A percentile compares a stretch with the other conserved stretches of the same genome.
These are phyloP conservation scores for Micromussa lordhowensis DNA, from an alignment of 92 coral and sea anemone species.

Conservation along the genomic window DNA sequence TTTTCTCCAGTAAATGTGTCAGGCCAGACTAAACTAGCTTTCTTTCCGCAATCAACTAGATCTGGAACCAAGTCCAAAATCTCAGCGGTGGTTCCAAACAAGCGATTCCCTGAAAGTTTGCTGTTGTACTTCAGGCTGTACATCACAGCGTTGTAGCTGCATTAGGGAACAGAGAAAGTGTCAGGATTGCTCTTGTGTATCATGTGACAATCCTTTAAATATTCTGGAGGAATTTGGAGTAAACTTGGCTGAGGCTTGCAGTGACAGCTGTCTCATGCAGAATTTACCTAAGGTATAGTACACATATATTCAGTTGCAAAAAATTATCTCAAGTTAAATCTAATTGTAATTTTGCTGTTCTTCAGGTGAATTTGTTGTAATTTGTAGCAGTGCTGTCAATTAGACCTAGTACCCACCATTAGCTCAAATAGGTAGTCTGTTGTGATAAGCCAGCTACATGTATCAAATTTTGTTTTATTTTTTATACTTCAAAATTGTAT, in stretches of 20 bases:
- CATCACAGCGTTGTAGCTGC: slow-evolving; percentile 66
- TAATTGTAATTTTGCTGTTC: too few relatives aligned
- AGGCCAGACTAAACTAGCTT: too few relatives aligned
- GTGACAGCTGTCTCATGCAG: slow-evolving; percentile 74
- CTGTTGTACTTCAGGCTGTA: slow-evolving; percentile 69
- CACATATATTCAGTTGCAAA: too few relatives aligned
- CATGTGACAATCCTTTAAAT: slow-evolving; percentile 74
- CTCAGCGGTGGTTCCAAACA: not conserved
- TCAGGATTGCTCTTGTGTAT: slow-evolving; percentile 49
- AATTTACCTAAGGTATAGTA: slow-evolving; percentile 56
- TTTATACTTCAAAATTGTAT: too few relatives aligned
- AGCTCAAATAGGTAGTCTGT: too few relatives aligned
- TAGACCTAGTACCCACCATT: too few relatives aligned
- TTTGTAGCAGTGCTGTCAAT: too few relatives aligned
- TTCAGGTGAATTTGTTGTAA: too few relatives aligned
- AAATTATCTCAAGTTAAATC: not conserved
- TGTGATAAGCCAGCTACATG: too few relatives aligned
- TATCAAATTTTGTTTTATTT: too few relatives aligned
- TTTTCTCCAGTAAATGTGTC: too few relatives aligned
- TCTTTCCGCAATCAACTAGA: not conserved
- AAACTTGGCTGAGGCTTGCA: slow-evolving; percentile 59
- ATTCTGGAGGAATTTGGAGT: slow-evolving; percentile 68
- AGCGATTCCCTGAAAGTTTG: slow-evolving; percentile 14
- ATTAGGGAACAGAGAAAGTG: slow-evolving; percentile 51
- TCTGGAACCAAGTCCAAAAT: not conserved